Evolutionary conservation across 2,888 invertebrate species (phyloP), one percentile per base, ranked within the genome.

Genomic region (Zaprionus obscuricornis): DNA sequence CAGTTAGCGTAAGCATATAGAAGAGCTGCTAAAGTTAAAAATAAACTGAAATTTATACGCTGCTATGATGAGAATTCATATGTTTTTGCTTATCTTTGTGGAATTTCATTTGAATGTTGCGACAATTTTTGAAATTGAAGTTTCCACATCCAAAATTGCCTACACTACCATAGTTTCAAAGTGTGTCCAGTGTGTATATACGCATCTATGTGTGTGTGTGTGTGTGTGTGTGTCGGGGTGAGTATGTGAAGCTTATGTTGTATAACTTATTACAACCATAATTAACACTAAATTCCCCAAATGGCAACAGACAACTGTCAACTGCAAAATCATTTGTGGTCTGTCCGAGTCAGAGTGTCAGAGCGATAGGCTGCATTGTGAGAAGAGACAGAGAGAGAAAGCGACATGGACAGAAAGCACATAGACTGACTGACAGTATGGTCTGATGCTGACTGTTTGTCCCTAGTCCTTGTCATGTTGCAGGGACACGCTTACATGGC

Each of bases 261-360:
- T 72, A 83, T 81, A 81, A 85, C 70, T 70, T 84, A 85, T 81
- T 84, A 81, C 86, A 71, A 71, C 74, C 71, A 84, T 81, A 81
- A 81, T 81, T 81, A 81, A 84, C 86, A 85, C 85, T 81, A 85
- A 84, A 86, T 84, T 81, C 82, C 81, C 84, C 56, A 81, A 81
- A 86, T 74, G 71, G 69, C 85, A 76, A 63, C 66, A 74, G 85
- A 84, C 85, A 81, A 81, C 77, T 85, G 85, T 84, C 86, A 84
- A 63, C 86, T 86, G 85, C 81, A 86, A 81, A 84, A 86, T 86
- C 82, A 77, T 81, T 86, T 86, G 82, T 40, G 71, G 74, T 74
- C 54, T 59, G 63, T 45, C 63, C 55, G 46, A 56, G 50, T 58
- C 40, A 43, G 50, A 56, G 33, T 43, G 40, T 22, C 46, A 51